A percentile compares a stretch with the other conserved stretches of the same genome.
Conservation (phyloP, 2,888 invertebrate genomes). For the Drosophila conformis region DNA sequence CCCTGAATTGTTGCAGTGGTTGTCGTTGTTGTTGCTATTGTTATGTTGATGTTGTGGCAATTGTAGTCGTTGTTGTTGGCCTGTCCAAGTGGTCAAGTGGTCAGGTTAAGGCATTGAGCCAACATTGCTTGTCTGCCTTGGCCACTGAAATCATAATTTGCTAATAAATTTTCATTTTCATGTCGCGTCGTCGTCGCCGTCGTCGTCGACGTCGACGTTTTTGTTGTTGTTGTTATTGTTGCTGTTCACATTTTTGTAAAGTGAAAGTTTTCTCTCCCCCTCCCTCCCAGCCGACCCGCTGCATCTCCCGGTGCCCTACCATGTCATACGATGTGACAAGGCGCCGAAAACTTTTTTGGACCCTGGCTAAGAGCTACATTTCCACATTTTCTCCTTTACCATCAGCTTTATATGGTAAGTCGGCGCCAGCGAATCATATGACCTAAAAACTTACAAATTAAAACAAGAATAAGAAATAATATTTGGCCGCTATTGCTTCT, state of each 20-base stretch:
- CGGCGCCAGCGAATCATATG: not conserved
- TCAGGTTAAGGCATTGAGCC: conserved; percentile 45
- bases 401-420: not conserved
- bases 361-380: not conserved
- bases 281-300: not conserved
- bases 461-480: not conserved
- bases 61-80: conserved; percentile 26
- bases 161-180: conserved; percentile 77
- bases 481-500: not conserved
- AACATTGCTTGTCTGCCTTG: conserved; percentile 30
- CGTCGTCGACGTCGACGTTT: not conserved
- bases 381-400: not conserved
- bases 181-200: conserved; percentile 49
- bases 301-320: not conserved
- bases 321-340: conserved; percentile 42
- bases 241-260: conserved; percentile 57
- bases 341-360: conserved; percentile 10
- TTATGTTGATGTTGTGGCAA: conserved; percentile 13
- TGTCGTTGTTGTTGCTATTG: conserved; percentile 13
- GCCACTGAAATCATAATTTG: conserved; percentile 75
- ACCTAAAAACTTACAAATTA: not conserved
- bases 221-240: not conserved
- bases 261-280: conserved; percentile 62
- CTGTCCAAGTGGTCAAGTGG: conserved; percentile 46
- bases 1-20: conserved; percentile 61